Base-by-base conservation (phyloP, 2,888 invertebrate genomes). In the Willowsia nigromaculata region DNA sequence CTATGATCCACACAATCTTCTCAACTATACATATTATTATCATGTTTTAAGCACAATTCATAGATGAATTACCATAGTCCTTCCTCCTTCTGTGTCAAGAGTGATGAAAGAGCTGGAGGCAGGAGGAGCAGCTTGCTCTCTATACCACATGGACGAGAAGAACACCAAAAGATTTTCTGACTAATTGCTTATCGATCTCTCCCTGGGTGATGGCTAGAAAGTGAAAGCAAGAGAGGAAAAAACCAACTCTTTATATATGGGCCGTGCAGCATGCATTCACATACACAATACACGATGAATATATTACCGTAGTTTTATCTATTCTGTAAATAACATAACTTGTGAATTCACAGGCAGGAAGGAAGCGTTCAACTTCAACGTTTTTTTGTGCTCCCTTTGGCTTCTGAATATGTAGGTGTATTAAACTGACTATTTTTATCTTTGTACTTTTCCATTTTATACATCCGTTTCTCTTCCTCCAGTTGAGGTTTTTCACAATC, bases 121-220 rank as follows among this genome's bases (percentile, higher is more conserved):
- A 59, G 40, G 47, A 88, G 74, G 87, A 78, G 27, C 50, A 76
- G 18, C 76, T n/a, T 62, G 15, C 62, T 62, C 62, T 62, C 25
- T 62, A 68, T 43, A 43, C 74, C 47, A 27, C 74, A 74, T 27
- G 76, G 30, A 86, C 27, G 71, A n/a, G n/a, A n/a, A n/a, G 84
- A 88, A 90, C 85, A 76, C 85, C 74, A 89, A 89, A 89, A 85
- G 90, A 90, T 90, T 91, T 91, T 90, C 89, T 90, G 80, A 90
- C 91, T 92, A 92, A 92, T 92, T 92, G 91, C 91, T 91, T 92
- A 92, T 92, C 90, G 91, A 92, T 92, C 90, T 90, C 40, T 76
- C 15, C 33, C 33, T 37, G 22, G 40, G 40, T 59, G 80, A 80
- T 56, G 80, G 80, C 22, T 53, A 1, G 37, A 74, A 25, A 76